phyloP scores from a whole-genome alignment of 2,113 vertebrate genomes.

The Setophaga petechia region DNA sequence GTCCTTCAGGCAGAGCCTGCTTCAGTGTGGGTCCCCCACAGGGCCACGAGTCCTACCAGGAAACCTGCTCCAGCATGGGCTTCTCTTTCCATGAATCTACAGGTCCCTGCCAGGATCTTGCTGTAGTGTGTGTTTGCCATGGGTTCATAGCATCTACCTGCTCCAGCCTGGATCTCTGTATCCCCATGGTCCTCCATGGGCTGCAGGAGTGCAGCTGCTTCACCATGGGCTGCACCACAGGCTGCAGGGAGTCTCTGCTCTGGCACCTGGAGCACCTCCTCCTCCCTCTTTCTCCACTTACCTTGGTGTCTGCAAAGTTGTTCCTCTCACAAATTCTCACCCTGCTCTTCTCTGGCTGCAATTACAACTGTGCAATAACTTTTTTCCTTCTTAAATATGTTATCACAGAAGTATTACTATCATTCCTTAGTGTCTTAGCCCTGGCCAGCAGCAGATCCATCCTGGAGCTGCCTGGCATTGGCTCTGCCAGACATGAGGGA shows the following conservation, averaged over 20 bases:
- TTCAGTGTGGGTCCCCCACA: background rate
- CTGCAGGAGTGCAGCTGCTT: background rate
- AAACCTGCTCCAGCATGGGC: fast-evolving
- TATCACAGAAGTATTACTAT: background rate
- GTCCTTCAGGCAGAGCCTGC: background rate
- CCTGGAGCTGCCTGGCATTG: background rate
- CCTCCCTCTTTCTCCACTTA: background rate
- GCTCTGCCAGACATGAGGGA: fast-evolving
- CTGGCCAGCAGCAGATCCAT: background rate
- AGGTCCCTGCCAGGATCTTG: background rate
- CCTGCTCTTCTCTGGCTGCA: background rate
- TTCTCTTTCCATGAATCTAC: background rate
- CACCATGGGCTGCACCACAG: background rate
- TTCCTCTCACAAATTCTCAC: background rate
- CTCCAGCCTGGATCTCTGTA: background rate
- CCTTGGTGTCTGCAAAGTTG: background rate
- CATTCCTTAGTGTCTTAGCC: background rate
- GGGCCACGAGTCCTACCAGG: background rate
- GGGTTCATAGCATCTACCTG: background rate
- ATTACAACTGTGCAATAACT: background rate
- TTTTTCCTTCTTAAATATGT: background rate
- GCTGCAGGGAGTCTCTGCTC: background rate
- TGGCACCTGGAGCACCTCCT: fast-evolving
- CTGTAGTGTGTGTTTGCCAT: background rate
- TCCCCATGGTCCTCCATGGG: background rate